These are phyloP conservation scores for Zaprionus camerounensis DNA, from an alignment of 1,140 invertebrate species.

Conservation along the genomic window DNA sequence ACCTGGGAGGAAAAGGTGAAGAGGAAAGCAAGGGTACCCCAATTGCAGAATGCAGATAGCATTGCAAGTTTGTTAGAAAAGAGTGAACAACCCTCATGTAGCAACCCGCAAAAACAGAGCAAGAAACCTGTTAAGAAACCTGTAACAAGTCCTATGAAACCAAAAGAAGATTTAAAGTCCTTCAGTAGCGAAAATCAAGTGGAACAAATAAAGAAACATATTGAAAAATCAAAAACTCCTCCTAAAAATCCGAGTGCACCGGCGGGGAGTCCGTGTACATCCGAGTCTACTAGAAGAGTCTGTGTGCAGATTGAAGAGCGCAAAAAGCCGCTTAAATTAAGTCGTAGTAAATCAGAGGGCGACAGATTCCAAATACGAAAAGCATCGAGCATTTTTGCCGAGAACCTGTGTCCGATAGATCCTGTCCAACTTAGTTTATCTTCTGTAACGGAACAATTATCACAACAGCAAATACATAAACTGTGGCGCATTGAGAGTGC, in stretches of 20 bases:
- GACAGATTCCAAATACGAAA: background rate
- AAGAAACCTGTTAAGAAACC: background rate
- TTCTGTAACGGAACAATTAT: background rate
- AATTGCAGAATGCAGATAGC: background rate
- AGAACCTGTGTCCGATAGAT: background rate
- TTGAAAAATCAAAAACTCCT: background rate
- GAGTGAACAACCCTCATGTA: background rate
- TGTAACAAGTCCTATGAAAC: background rate
- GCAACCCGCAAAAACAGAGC: background rate
- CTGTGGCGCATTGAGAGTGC: conserved; percentile 49
- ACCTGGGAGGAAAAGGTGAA: conserved; percentile 6
- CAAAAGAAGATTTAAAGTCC: background rate
- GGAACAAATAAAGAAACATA: background rate
- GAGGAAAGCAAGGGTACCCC: background rate
- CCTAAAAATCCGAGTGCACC: background rate
- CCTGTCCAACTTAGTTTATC: background rate
- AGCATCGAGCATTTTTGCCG: background rate
- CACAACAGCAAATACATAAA: conserved; percentile 22
- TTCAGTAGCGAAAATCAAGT: background rate
- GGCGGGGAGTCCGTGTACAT: background rate
- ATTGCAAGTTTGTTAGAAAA: background rate
- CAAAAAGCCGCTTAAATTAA: background rate
- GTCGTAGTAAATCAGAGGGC: background rate
- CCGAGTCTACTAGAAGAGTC: background rate
- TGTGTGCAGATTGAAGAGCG: background rate